phyloP scores from a whole-genome alignment of 2,113 vertebrate species.

The Solea solea region DNA sequence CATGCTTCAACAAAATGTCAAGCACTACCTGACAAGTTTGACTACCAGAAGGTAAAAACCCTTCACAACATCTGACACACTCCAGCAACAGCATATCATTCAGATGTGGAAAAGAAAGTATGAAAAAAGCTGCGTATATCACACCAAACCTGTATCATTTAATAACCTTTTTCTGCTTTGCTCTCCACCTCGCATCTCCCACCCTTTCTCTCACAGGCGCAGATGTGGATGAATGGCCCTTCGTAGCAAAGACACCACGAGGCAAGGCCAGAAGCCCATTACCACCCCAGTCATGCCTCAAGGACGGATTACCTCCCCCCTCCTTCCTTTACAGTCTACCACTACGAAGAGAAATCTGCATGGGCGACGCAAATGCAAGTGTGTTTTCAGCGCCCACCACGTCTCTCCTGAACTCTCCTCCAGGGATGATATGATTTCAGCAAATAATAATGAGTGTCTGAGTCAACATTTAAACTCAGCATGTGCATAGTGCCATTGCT shows the following conservation, averaged over 20 bases:
- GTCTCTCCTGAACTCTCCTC: background rate
- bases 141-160: slow-evolving; percentile 13
- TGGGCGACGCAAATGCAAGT: slow-evolving; percentile 18
- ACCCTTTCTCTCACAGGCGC: slow-evolving; percentile 7
- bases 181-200: slow-evolving; percentile 4
- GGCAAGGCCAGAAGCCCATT: slow-evolving; percentile 50
- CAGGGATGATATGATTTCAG: slow-evolving; percentile 3
- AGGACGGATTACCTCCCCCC: slow-evolving; percentile 47
- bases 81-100: slow-evolving; percentile 3
- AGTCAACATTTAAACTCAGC: slow-evolving; percentile 14
- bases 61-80: background rate
- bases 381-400: background rate
- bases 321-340: slow-evolving; percentile 12
- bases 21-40: background rate
- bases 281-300: slow-evolving; percentile 71
- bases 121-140: slow-evolving; percentile 16
- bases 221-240: slow-evolving; percentile 54
- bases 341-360: slow-evolving; percentile 33
- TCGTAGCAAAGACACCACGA: slow-evolving; percentile 30
- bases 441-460: slow-evolving; percentile 8
- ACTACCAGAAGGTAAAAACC: slow-evolving; percentile 14
- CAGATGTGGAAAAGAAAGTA: slow-evolving; percentile 17
- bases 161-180: background rate
- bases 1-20: slow-evolving; percentile 8
- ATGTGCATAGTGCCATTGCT: background rate